A percentile compares a stretch with the other conserved stretches of the same genome.
Evolutionary conservation across 2,888 invertebrate genomes (phyloP).

Genomic region (Megaustenia siamemsis): DNA sequence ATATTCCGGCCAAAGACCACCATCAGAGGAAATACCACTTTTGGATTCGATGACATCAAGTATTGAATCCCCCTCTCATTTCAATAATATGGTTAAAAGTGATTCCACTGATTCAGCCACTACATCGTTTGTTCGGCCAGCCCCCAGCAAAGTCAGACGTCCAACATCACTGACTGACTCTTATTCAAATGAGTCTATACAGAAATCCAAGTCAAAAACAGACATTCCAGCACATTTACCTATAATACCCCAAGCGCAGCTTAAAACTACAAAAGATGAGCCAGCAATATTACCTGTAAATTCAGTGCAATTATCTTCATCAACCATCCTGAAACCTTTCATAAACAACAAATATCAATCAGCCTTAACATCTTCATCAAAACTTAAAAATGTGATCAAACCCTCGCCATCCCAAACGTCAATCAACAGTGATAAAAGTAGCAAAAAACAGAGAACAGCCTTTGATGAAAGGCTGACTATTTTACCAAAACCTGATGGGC

Average conservation of each 20-base stretch:
- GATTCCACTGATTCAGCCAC: slow-evolving; percentile 44
- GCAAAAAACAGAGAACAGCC: slow-evolving; percentile 46
- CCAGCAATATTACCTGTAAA: neutral
- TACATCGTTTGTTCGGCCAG: slow-evolving; percentile 70
- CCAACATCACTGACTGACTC: slow-evolving; percentile 72
- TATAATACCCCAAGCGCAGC: neutral
- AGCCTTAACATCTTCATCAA: neutral
- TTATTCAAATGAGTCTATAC: slow-evolving; percentile 52
- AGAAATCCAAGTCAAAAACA: slow-evolving; percentile 3
- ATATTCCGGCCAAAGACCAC: slow-evolving; percentile 38
- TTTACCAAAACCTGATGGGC: slow-evolving; percentile 74
- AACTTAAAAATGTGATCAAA: slow-evolving; percentile 13
- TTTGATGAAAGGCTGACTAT: slow-evolving; percentile 66
- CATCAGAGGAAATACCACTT: slow-evolving; percentile 56
- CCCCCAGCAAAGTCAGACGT: slow-evolving; percentile 62
- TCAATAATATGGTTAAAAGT: slow-evolving; percentile 39
- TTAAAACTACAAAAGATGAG: neutral
- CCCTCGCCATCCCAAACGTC: slow-evolving; percentile 17
- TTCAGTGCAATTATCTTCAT: slow-evolving; percentile 36
- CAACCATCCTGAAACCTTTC: slow-evolving; percentile 55
- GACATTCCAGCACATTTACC: neutral
- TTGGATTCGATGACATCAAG: slow-evolving; percentile 55
- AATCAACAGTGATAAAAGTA: slow-evolving; percentile 29
- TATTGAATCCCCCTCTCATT: slow-evolving; percentile 45
- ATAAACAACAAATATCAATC: slow-evolving; percentile 24